A percentile compares a stretch with the other conserved stretches of the same genome.
Evolutionary conservation across 2,797 vertebrate species (phyloP).

Genomic region (Hylomyscus alleni): DNA sequence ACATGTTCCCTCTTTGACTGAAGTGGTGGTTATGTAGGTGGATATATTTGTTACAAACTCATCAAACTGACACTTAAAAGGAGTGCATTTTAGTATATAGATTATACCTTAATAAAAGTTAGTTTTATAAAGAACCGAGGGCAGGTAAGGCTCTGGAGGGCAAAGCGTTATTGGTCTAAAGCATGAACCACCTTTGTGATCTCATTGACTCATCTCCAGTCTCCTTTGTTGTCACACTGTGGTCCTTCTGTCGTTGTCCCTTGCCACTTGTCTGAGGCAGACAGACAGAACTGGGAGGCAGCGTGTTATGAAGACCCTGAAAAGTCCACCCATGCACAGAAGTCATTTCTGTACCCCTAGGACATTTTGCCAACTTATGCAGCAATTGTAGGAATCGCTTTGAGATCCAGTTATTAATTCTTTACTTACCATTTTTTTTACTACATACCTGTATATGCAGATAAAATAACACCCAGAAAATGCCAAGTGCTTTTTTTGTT

Average conservation of each 20-base stretch:
- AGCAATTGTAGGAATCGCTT: slow-evolving; percentile 61
- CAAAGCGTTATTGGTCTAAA: slow-evolving; percentile 29
- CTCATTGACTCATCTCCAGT: slow-evolving; percentile 16
- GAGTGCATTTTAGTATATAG: slow-evolving; percentile 29
- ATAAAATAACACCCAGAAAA: slow-evolving; percentile 72
- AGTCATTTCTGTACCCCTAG: slow-evolving; percentile 40
- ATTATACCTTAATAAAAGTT: not conserved
- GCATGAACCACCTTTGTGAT: slow-evolving; percentile 11
- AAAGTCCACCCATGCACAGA: not conserved
- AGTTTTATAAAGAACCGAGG: not conserved
- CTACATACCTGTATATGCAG: slow-evolving; percentile 66
- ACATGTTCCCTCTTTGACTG: not conserved
- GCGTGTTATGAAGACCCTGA: not conserved
- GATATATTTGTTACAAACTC: slow-evolving; percentile 20
- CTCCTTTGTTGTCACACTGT: slow-evolving; percentile 33
- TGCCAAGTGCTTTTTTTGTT: slow-evolving; percentile 75
- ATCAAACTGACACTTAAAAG: not conserved
- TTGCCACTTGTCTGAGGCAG: slow-evolving; percentile 37
- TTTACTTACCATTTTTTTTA: slow-evolving; percentile 69
- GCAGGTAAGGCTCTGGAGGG: not conserved
- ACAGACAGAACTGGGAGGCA: slow-evolving; percentile 11
- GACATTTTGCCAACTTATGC: slow-evolving; percentile 68
- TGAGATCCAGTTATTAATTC: slow-evolving; percentile 76
- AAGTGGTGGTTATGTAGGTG: not conserved
- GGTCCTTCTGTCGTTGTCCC: slow-evolving; percentile 37